Conservation (phyloP, 2,797 vertebrate genomes). For the Catharus ustulatus region DNA sequence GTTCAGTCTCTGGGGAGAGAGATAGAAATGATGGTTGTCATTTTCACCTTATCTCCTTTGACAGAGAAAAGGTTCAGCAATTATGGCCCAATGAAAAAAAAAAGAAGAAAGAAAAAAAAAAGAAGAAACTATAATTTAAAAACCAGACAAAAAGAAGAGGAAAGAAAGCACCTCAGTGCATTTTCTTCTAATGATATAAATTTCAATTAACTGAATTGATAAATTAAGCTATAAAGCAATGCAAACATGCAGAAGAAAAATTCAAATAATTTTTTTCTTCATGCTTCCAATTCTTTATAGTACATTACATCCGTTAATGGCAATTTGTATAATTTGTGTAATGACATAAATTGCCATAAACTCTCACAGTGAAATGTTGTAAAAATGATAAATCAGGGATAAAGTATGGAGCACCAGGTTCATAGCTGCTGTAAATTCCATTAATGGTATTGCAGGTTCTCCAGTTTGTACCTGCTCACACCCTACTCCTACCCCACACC, state of each 20-base stretch:
- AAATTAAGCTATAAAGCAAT: slow-evolving; percentile 74
- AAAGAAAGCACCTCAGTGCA: slow-evolving; percentile 27
- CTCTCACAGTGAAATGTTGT: slow-evolving; percentile 69
- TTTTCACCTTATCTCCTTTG: slow-evolving; percentile 61
- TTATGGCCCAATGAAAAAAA: neutral
- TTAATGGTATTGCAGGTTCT: neutral
- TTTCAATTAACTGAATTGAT: slow-evolving; percentile 73
- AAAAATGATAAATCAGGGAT: slow-evolving; percentile 74
- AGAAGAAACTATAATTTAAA: slow-evolving; percentile 18
- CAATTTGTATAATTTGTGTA: slow-evolving; percentile 81
- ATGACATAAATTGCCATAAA: slow-evolving; percentile 79
- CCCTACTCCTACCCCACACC: neutral
- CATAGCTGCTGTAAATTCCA: neutral
- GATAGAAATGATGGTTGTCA: slow-evolving; percentile 66
- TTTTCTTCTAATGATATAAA: slow-evolving; percentile 65
- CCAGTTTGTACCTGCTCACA: neutral
- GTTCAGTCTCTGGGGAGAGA: slow-evolving; percentile 38
- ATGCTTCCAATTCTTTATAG: slow-evolving; percentile 78
- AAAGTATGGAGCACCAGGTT: slow-evolving; percentile 25
- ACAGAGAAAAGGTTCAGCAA: slow-evolving; percentile 53
- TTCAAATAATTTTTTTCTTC: slow-evolving; percentile 75
- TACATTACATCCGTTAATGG: slow-evolving; percentile 80
- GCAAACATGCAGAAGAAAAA: slow-evolving; percentile 75
- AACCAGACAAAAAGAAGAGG: slow-evolving; percentile 46
- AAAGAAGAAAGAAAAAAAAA: neutral